phyloP scores from a whole-genome alignment of 2,113 vertebrate species.

The Eleginops maclovinus region DNA sequence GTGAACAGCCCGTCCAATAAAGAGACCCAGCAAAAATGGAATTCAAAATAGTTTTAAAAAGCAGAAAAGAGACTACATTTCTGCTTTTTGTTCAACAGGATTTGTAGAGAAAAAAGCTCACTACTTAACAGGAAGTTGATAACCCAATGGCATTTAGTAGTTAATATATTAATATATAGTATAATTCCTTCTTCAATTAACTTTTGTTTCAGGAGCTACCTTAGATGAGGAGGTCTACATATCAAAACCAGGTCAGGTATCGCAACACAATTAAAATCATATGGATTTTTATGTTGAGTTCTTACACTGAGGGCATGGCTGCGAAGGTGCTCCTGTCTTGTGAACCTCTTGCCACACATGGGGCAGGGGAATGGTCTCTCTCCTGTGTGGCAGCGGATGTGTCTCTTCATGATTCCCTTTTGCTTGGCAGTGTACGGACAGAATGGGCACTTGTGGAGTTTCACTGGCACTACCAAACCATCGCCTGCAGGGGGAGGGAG shows the following conservation, averaged over 20 bases:
- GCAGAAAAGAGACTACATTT: no score
- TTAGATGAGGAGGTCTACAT: not conserved
- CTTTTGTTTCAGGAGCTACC: not conserved
- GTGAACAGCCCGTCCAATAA: not conserved
- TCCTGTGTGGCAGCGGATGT: constrained; percentile 97
- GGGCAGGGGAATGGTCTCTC: constrained; percentile 96
- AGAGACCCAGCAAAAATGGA: not conserved
- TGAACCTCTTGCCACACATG: constrained; percentile 96
- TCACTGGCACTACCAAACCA: constrained; percentile 92
- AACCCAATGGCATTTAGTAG: not conserved
- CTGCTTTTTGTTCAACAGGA: not conserved
- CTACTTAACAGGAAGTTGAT: not conserved
- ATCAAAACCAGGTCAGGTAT: not conserved
- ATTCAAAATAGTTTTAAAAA: not conserved
- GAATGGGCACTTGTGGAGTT: constrained; percentile 97
- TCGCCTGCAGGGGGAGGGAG: constrained; percentile 85
- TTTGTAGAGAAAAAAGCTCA: not conserved
- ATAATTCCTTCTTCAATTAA: not conserved
- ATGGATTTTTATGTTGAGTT: not conserved
- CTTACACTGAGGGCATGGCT: constrained; percentile 95
- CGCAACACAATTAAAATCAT: not conserved
- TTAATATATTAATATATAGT: no score
- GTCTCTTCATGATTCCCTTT: constrained; percentile 96
- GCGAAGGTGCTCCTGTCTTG: constrained; percentile 94
- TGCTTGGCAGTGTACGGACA: constrained; percentile 98